Evolutionary conservation across 2,888 invertebrate species (phyloP).

Genomic region (Blastobasis lacticolella): DNA sequence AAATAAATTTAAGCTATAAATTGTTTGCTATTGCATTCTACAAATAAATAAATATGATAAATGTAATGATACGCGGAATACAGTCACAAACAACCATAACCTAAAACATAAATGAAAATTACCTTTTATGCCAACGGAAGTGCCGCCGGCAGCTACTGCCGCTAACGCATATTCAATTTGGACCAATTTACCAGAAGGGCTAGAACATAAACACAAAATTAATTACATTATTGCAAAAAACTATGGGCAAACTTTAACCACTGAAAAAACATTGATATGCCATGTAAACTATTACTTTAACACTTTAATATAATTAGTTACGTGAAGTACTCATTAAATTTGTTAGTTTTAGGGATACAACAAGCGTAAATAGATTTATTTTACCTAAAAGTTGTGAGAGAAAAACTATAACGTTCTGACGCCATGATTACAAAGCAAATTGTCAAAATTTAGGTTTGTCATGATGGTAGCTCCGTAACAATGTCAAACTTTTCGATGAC

Average conservation of each 20-base stretch:
- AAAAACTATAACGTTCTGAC: slow-evolving; percentile 97
- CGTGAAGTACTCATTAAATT: background rate
- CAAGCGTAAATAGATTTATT: slow-evolving; percentile 23
- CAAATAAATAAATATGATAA: too few relatives aligned
- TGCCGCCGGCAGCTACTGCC: slow-evolving; percentile 98
- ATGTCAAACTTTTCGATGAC: background rate
- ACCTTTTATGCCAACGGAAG: slow-evolving; percentile 99
- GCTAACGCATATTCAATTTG: slow-evolving; percentile 99
- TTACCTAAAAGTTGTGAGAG: slow-evolving; percentile 84
- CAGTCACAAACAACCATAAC: slow-evolving; percentile 24
- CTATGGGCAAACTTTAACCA: slow-evolving; percentile 79
- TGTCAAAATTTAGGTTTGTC: slow-evolving; percentile 25
- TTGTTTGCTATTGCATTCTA: too few relatives aligned
- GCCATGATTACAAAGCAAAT: slow-evolving; percentile 83
- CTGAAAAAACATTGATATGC: background rate
- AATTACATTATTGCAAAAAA: slow-evolving; percentile 70
- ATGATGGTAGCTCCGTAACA: slow-evolving; percentile 27
- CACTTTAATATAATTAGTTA: background rate
- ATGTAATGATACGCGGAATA: too few relatives aligned
- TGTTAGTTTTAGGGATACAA: too few relatives aligned
- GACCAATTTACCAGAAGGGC: slow-evolving; percentile 98
- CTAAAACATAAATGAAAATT: slow-evolving; percentile 24
- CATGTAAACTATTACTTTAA: background rate
- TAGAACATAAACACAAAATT: slow-evolving; percentile 62
- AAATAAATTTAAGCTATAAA: too few relatives aligned